Percentiles rank a stretch among this genome's conserved stretches.
phyloP scores from a whole-genome alignment of 2,113 vertebrate species.

The Petroica traversi region DNA sequence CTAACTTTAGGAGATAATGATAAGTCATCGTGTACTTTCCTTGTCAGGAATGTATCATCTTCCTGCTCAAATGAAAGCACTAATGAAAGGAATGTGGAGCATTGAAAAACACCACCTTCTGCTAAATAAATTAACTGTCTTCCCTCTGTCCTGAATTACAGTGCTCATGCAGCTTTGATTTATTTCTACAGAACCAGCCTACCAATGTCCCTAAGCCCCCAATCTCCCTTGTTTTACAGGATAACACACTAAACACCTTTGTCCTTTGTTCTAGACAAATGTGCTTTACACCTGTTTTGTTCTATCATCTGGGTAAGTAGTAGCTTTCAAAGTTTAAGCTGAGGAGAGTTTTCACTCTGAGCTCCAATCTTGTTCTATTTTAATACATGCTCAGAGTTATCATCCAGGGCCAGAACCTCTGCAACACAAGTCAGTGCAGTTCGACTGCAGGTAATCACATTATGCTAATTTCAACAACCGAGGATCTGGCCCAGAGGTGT shows the following conservation, averaged over 20 bases:
- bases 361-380: conserved; percentile 45
- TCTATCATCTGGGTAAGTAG: not conserved
- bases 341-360: not conserved
- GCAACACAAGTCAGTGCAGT: no score
- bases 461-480: no score
- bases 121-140: conserved; percentile 10
- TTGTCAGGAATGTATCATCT: not conserved
- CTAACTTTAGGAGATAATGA: not conserved
- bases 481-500: not conserved
- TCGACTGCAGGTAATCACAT: no score
- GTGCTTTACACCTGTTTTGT: conserved; percentile 1
- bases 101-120: not conserved
- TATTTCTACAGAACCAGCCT: conserved; percentile 9
- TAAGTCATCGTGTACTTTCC: not conserved
- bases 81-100: conserved; percentile 8
- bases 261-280: conserved; percentile 33
- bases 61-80: not conserved
- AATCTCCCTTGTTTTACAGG: not conserved
- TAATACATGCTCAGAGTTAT: not conserved
- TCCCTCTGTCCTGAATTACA: conserved; percentile 31
- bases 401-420: conserved; percentile 4
- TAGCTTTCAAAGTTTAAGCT: conserved; percentile 30
- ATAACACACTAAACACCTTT: conserved; percentile 20
- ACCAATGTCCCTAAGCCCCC: not conserved
- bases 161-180: not conserved